Base-by-base conservation (phyloP, 2,113 vertebrate species). In the Conger conger region DNA sequence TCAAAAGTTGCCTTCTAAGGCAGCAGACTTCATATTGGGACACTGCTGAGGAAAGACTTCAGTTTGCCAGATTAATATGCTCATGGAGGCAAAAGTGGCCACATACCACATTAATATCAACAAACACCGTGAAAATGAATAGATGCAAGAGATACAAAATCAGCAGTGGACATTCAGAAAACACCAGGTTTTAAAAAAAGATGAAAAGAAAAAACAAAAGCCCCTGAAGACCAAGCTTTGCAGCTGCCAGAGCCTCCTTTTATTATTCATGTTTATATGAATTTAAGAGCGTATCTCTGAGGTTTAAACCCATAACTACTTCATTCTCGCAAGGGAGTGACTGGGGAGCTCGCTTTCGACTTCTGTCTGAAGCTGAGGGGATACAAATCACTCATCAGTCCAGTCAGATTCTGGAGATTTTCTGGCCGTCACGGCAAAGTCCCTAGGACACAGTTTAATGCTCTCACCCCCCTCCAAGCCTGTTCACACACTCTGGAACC, bases 361-460 rank as follows among this genome's bases (percentile, higher is more conserved):
- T n/a, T 30, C 40, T n/a, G 38, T 80, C 38, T n/a, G 79, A 30
- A n/a, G 42, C 40, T n/a, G 42, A 80, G 42, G 79, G 79, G 79
- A 80, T 80, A 33, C 42, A 80, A 50, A 45, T 80, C 79, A 80
- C 42, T 80, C 37, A 42, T 23, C 5, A 45, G 38, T 45, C 79
- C 79, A 5, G 16, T 80, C 18, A 42, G 3, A 78, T 30, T 36
- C 23, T 15, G 23, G 15, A 79, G 36, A 53, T 53, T 6, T 42
- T 36, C 76, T 40, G 8, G 27, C 18, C 13, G 53, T 30, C 78
- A 85, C 27, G 45, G 3, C 8, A 4, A 15, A 33, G 16, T 33
- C 36, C 37, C 54, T 45, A 2, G 40, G 15, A 60, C 54, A 80
- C 54, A 4, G 6, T 11, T 15, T 73, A n/a, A 73, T 33, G 68